Percentiles rank a stretch among this genome's conserved stretches.
Conservation (phyloP, 2,888 invertebrate genomes). For the Abrostola tripartita region DNA sequence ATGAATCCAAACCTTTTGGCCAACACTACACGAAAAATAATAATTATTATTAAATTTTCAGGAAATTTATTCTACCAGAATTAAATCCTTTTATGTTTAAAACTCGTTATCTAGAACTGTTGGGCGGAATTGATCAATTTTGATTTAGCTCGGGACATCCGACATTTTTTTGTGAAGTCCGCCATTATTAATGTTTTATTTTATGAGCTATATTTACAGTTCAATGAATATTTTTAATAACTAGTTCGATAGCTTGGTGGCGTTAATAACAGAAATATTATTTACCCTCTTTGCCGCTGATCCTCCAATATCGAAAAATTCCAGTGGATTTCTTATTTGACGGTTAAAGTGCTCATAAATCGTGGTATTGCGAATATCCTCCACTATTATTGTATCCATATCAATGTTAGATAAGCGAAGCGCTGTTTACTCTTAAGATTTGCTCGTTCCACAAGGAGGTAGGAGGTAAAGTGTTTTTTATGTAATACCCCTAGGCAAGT, state of each 20-base stretch:
- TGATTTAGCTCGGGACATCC: not conserved
- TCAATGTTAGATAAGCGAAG: not conserved
- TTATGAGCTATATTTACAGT: conserved; percentile 21
- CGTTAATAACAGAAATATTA: conserved; percentile 37
- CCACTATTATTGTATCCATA: conserved; percentile 31
- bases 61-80: conserved; percentile 6
- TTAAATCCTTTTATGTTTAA: conserved; percentile 2
- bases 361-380: conserved; percentile 32
- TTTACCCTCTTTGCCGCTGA: conserved; percentile 37
- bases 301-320: conserved; percentile 52
- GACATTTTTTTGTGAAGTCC: conserved; percentile 4
- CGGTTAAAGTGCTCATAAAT: conserved; percentile 49
- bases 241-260: conserved; percentile 20
- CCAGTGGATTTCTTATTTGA: conserved; percentile 50
- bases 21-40: too few relatives aligned
- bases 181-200: conserved; percentile 11
- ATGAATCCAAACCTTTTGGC: too few relatives aligned
- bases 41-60: not conserved
- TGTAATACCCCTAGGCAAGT: too few relatives aligned
- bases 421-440: not conserved
- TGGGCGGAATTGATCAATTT: conserved; percentile 24
- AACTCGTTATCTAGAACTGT: conserved; percentile 23
- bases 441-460: not conserved
- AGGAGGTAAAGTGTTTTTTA: too few relatives aligned
- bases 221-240: conserved; percentile 44